These are phyloP conservation scores for Cathartes aura DNA, from an alignment of 2,113 vertebrate species.

Conservation along the genomic window DNA sequence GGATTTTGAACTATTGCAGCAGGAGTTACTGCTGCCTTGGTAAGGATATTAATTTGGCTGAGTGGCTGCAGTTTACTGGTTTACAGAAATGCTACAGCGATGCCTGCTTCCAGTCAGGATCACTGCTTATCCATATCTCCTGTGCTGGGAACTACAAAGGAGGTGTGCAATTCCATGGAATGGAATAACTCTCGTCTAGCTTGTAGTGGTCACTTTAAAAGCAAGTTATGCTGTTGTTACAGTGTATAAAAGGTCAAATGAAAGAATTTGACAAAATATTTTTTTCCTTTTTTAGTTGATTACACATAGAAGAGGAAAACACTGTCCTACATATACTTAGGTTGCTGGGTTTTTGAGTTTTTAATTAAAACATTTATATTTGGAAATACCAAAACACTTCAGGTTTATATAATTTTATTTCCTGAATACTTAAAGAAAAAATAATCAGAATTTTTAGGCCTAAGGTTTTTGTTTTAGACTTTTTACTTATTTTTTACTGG, in stretches of 20 bases:
- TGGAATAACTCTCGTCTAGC: neutral
- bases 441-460: neutral
- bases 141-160: neutral
- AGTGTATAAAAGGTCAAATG: neutral
- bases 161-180: neutral
- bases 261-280: neutral
- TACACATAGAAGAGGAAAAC: neutral
- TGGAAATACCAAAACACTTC: neutral
- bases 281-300: neutral
- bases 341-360: accelerated
- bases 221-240: neutral
- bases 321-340: neutral
- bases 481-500: neutral
- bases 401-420: neutral
- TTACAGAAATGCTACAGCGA: neutral
- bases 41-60: neutral
- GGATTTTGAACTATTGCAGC: neutral
- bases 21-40: neutral
- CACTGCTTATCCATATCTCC: neutral
- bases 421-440: neutral
- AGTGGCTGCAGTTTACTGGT: neutral
- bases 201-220: neutral
- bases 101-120: neutral
- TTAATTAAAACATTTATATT: neutral
- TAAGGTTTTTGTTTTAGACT: neutral